Conservation (phyloP, 2,113 vertebrate genomes). For the Cyrtonyx montezumae region DNA sequence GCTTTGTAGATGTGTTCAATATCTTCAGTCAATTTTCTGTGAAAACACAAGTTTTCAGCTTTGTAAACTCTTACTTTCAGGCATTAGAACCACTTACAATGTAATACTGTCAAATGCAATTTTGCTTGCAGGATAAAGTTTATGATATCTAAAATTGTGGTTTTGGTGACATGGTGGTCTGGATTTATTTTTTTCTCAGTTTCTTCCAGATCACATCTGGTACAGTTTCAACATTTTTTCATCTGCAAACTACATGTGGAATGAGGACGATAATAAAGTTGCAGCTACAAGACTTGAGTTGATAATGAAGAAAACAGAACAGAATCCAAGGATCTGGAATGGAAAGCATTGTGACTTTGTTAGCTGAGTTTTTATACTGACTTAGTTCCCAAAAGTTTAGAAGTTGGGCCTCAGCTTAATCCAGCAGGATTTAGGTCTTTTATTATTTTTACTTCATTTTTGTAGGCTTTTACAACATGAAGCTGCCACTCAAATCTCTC, state of each 20-base stretch:
- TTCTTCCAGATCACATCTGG: slow-evolving; percentile 58
- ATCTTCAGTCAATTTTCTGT: not conserved
- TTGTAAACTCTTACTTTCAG: not conserved
- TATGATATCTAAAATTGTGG: not conserved
- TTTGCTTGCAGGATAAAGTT: not conserved
- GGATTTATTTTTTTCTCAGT: slow-evolving; percentile 6
- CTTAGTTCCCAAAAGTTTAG: slow-evolving; percentile 43
- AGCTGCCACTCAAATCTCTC: slow-evolving; percentile 41
- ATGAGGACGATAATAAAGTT: slow-evolving; percentile 49
- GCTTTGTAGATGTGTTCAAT: not conserved
- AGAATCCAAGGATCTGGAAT: slow-evolving; percentile 21
- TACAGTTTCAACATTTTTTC: slow-evolving; percentile 47
- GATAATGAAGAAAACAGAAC: slow-evolving; percentile 65
- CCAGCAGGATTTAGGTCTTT: slow-evolving; percentile 55
- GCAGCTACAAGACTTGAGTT: slow-evolving; percentile 27
- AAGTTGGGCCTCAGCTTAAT: slow-evolving; percentile 51
- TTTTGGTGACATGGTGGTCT: slow-evolving; percentile 15
- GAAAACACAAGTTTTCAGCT: not conserved
- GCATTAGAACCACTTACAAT: not conserved
- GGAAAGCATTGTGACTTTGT: slow-evolving; percentile 50
- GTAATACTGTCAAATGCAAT: not conserved
- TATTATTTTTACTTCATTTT: slow-evolving; percentile 55
- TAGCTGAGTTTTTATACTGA: slow-evolving; percentile 32
- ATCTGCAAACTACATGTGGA: slow-evolving; percentile 37
- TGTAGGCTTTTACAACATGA: slow-evolving; percentile 9